Evolutionary conservation across 2,797 vertebrate genomes (phyloP), one percentile per base, ranked within the genome.

Genomic region (Chaunax sp.): DNA sequence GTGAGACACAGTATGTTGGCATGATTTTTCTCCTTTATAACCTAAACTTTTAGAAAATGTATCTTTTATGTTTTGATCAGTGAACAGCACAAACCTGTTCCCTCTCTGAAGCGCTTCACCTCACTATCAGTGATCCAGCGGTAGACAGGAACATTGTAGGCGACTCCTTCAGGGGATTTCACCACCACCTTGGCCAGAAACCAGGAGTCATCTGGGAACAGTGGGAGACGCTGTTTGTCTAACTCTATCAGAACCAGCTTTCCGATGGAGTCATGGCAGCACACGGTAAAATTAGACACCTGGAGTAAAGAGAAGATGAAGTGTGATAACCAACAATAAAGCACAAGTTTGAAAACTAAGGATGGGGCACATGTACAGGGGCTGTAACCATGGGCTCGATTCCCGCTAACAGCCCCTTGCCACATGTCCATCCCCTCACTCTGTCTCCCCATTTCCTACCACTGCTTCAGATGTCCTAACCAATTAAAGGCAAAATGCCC

Each of bases 71-170:
- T 11, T 6, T 28, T 53, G 9, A n/a, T 67, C 18, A 53, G 20
- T 44, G 1, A 53, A 45, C 19, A 45, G 4, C 9, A 77, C 75
- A 25, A 35, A 90, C 89, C 90, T 87, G n/a, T 81, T 53, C 44
- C 88, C 25, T 87, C 90, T 38, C 66, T 89, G 80, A 86, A 90
- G 50, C 40, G 6, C 6, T 85, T 56, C 61, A 81, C 73, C 3
- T 77, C 3, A 1, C 11, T 38, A 64, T 83, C 77, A 19, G 1
- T 2, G 15, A 88, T 89, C 83, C 84, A 90, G 35, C 60, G 59
- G 67, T 89, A 75, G 54, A 92, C 37, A 2, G 86, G 88, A 18
- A 91, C 88, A 19, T 10, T 52, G 64, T 73, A 84, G 16, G 2
- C 43, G 18, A 69, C 1, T 47, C 75, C 80, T 12, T 87, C 77